phyloP scores from a whole-genome alignment of 2,888 invertebrate species.

The Slavum lentiscoides region DNA sequence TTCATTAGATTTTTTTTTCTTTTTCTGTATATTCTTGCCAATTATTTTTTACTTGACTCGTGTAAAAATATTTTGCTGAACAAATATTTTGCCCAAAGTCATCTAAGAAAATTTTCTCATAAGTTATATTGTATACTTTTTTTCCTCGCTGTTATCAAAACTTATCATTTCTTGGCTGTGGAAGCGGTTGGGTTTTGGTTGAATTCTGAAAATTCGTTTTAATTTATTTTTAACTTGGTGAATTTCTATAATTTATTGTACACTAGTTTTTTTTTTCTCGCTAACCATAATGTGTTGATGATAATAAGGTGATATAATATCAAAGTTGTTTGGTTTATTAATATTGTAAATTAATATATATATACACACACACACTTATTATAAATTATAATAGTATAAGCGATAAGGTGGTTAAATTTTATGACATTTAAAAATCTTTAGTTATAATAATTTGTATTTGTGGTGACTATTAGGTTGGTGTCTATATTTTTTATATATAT shows the following conservation, averaged over 20 bases:
- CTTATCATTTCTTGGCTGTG: constrained; percentile 35
- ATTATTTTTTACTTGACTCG: constrained; percentile 41
- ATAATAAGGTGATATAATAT: constrained; percentile 35
- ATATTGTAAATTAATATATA: constrained; percentile 40
- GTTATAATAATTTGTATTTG: constrained; percentile 44
- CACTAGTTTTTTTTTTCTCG: constrained; percentile 33
- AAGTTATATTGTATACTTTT: constrained; percentile 16
- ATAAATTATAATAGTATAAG: constrained; percentile 5
- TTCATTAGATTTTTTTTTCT: constrained; percentile 8
- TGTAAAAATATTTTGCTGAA: constrained; percentile 28
- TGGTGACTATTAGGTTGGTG: constrained; percentile 49
- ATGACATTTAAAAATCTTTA: constrained; percentile 27
- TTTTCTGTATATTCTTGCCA: constrained; percentile 33
- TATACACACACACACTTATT: not conserved
- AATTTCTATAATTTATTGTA: constrained; percentile 47
- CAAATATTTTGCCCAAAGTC: constrained; percentile 52
- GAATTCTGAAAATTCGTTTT: constrained; percentile 38
- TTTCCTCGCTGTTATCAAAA: constrained; percentile 19
- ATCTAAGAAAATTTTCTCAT: constrained; percentile 27
- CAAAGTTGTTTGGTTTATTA: constrained; percentile 34
- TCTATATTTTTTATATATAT: constrained; percentile 23
- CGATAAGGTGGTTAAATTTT: constrained; percentile 31
- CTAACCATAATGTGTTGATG: constrained; percentile 48
- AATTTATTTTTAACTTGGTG: constrained; percentile 49
- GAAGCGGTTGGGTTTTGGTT: constrained; percentile 49